Conservation (phyloP, 2,113 vertebrate genomes). For the Scortum barcoo region DNA sequence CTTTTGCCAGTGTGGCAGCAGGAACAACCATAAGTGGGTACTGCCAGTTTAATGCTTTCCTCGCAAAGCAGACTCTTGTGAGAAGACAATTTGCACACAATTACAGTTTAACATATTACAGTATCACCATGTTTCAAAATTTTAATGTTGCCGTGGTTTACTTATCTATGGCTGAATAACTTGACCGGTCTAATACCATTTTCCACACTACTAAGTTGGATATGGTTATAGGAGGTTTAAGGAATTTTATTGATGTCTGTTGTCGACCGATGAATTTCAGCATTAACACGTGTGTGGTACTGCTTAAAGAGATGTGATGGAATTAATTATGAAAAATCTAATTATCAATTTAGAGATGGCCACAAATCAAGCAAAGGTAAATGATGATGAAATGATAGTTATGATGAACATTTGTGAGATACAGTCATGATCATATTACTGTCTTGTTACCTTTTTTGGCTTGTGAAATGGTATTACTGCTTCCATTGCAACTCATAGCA, state of each 20-base stretch:
- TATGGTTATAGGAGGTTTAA: slow-evolving; percentile 4
- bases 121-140: background rate
- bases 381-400: too few relatives aligned
- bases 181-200: background rate
- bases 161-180: slow-evolving; percentile 7
- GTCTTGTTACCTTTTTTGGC: background rate
- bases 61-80: slow-evolving; percentile 25
- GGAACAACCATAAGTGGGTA: slow-evolving; percentile 6
- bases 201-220: slow-evolving; percentile 15
- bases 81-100: slow-evolving; percentile 30
- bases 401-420: too few relatives aligned
- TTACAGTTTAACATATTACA: slow-evolving; percentile 38
- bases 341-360: slow-evolving; percentile 18
- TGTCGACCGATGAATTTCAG: slow-evolving; percentile 7
- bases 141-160: slow-evolving; percentile 20
- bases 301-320: background rate
- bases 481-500: background rate
- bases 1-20: slow-evolving; percentile 11
- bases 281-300: slow-evolving; percentile 1
- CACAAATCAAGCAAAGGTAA: background rate
- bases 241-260: slow-evolving; percentile 8
- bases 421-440: background rate
- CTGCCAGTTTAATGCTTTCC: slow-evolving; percentile 9
- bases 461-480: background rate
- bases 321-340: background rate